Evolutionary conservation across 2,113 vertebrate genomes (phyloP).

Genomic region (Serilophus lunatus): DNA sequence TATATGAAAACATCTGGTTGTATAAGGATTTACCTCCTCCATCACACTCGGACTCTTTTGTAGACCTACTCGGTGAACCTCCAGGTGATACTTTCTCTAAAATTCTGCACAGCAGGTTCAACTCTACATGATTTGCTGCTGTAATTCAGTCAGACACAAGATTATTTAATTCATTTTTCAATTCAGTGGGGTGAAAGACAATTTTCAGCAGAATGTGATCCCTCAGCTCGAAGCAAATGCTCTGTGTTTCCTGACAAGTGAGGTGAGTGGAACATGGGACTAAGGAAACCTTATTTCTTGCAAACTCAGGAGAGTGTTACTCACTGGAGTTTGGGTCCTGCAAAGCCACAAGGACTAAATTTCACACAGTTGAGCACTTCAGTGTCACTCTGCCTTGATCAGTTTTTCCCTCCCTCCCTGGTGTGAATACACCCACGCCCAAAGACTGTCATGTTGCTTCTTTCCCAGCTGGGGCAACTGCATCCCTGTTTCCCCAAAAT

Average conservation of each 20-base stretch:
- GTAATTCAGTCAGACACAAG: background rate
- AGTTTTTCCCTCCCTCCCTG: background rate
- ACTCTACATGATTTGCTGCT: background rate
- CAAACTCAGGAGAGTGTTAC: background rate
- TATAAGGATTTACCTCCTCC: background rate
- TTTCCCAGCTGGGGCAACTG: background rate
- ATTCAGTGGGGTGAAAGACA: background rate
- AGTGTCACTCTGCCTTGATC: background rate
- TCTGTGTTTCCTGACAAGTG: background rate
- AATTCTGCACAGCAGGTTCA: background rate
- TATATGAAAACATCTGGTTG: background rate
- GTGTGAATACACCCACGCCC: fast-evolving
- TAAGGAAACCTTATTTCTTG: background rate
- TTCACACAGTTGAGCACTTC: background rate
- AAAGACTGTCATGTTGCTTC: fast-evolving
- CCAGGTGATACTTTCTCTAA: background rate
- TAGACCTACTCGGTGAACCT: background rate
- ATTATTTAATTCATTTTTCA: background rate
- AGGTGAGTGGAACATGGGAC: background rate
- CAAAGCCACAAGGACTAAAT: background rate
- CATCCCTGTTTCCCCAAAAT: background rate
- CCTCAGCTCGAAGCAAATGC: background rate
- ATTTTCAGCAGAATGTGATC: background rate
- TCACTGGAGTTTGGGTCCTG: background rate
- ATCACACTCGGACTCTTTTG: background rate